Evolutionary conservation across 30 jellyfish, hydroid and myxozoan species (phyloP).

Genomic region (Pelagia noctiluca): DNA sequence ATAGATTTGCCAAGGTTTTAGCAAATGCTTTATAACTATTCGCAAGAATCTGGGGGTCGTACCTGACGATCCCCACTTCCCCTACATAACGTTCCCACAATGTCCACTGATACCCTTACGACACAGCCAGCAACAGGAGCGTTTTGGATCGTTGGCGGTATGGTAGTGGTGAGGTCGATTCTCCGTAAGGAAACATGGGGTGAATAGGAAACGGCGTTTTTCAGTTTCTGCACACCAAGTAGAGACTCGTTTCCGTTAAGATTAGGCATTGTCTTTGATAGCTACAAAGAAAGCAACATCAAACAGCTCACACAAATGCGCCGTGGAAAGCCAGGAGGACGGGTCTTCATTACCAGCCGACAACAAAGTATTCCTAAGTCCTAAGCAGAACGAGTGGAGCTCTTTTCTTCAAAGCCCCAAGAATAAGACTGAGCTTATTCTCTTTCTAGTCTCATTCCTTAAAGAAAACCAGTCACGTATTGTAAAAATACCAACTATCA

Average conservation of each 20-base stretch:
- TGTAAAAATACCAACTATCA: conserved; percentile 12
- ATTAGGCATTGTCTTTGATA: conserved; percentile 23
- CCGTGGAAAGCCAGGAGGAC: background rate
- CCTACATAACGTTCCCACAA: too few relatives aligned
- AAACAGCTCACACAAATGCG: conserved; percentile 23
- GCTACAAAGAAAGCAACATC: background rate
- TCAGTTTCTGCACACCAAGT: conserved; percentile 29
- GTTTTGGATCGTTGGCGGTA: conserved; percentile 3
- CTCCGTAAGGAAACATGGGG: conserved; percentile 1
- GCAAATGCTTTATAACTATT: too few relatives aligned
- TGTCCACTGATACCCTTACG: conserved; percentile 31
- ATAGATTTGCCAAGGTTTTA: too few relatives aligned
- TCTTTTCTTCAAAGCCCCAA: conserved; percentile 21
- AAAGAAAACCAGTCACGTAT: conserved; percentile 23
- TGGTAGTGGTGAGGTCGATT: background rate
- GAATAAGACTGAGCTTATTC: conserved; percentile 29
- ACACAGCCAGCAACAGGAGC: background rate
- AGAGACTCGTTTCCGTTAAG: background rate
- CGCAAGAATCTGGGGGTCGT: too few relatives aligned
- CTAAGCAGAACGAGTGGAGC: conserved; percentile 11
- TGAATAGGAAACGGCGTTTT: conserved; percentile 20
- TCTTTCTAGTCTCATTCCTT: conserved; percentile 20
- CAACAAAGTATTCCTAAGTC: conserved; percentile 27
- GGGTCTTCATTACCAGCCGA: conserved; percentile 25
- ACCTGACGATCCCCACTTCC: too few relatives aligned